Percentiles rank a stretch among this genome's conserved stretches.
Evolutionary conservation across 2,113 vertebrate species (phyloP).

Genomic region (Phylloscopus trochilus): DNA sequence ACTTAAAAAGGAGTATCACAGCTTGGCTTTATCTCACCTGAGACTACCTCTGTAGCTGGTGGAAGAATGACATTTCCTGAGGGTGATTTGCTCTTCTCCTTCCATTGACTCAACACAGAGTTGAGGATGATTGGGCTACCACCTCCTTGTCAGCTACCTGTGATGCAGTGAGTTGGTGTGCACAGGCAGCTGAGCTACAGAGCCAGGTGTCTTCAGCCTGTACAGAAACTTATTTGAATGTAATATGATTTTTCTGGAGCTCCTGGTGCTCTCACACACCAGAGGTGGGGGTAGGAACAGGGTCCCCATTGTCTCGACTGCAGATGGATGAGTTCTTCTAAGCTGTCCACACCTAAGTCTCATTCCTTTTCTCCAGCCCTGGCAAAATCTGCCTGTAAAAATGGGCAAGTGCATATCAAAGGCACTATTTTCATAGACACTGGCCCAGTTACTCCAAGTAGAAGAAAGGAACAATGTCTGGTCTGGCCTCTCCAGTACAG

Average conservation of each 20-base stretch:
- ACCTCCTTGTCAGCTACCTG: not conserved
- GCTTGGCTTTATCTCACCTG: not conserved
- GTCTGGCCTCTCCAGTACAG: not conserved
- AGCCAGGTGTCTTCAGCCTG: not conserved
- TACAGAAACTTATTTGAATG: not conserved
- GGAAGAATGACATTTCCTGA: not conserved
- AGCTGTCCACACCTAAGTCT: not conserved
- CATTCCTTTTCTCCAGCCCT: not conserved
- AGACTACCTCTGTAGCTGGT: not conserved
- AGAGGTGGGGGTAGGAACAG: not conserved
- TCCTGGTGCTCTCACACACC: not conserved
- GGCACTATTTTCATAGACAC: not conserved
- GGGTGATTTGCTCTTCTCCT: not conserved
- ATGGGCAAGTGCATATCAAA: not conserved
- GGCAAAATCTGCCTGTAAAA: not conserved
- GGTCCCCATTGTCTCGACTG: not conserved
- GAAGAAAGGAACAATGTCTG: not conserved
- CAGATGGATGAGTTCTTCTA: not conserved
- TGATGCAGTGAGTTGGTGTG: not conserved
- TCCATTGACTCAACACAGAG: not conserved
- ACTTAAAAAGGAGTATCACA: not conserved
- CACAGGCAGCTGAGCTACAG: not conserved
- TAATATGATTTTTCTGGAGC: not conserved
- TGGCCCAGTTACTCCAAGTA: not conserved
- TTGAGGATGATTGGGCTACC: not conserved